Evolutionary conservation across 1,140 invertebrate genomes (phyloP), one percentile per base, ranked within the genome.

Genomic region (Ceratina calcarata): DNA sequence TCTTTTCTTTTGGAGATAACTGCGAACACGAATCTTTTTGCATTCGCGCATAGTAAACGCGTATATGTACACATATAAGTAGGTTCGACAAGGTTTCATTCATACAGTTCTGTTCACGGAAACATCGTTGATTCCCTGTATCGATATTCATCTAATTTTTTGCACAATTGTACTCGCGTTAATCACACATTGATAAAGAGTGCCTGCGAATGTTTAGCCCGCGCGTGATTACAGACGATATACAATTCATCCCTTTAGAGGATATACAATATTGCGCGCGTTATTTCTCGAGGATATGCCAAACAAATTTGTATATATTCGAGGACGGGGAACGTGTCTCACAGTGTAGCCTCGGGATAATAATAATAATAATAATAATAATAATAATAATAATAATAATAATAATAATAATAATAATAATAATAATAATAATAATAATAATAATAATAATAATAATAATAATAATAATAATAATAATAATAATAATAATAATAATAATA

Each of bases 151-250:
- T 75, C 27, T 69, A 51, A 49, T 53, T 20, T 58, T 70, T 62
- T 60, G 68, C 61, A 64, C 49, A 49, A 78, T 45, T 57, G 20
- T 72, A 78, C 15, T 62, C 60, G 32, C 68, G 60, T 78, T 72
- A 57, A 18, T 18, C 45, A 45, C 37, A 61, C 60, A 53, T 72
- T 72, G 37, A 57, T 53, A 78, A 72, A 73, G 76, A 78, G 76
- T 78, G 76, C 76, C 75, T 78, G 75, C 75, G 58, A 71, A 71
- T 71, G 58, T 78, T 69, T 60, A 45, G 67, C 45, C 49, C 57
- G 45, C 27, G 66, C 45, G 66, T 53, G 37, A 49, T 20, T 45
- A 45, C 37, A 3, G 37, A 45, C 10, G 37, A 45, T 45, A 45
- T 45, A 10, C 37, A 45, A 32, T 22, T 15, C 12, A 15, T 67